These are phyloP conservation scores for Sipunculus nudus DNA, from an alignment of 2,888 invertebrate species.

Conservation along the genomic window DNA sequence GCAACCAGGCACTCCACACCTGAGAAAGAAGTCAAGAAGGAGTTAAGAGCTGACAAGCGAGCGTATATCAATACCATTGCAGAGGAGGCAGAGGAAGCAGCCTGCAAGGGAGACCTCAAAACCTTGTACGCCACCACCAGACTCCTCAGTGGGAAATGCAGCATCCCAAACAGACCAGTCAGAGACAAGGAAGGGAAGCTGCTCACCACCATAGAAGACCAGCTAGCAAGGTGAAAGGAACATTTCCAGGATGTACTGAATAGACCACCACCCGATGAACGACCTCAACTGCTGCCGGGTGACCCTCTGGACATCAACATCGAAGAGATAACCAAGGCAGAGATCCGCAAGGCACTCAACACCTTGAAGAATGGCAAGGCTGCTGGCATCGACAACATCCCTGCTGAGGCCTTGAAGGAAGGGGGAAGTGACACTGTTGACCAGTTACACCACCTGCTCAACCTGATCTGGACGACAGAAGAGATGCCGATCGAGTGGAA, in stretches of 20 bases:
- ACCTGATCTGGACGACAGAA: neutral
- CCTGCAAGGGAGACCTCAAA: neutral
- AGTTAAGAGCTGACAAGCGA: neutral
- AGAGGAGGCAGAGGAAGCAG: conserved; percentile 4
- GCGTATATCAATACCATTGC: neutral
- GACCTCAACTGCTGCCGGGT: neutral
- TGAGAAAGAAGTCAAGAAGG: too few relatives aligned
- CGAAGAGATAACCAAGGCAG: neutral
- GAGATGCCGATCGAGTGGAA: conserved; percentile 6
- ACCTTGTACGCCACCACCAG: conserved; percentile 2
- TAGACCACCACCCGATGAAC: neutral
- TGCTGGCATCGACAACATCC: neutral
- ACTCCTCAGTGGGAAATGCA: neutral
- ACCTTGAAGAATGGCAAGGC: conserved; percentile 2
- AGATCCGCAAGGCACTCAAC: neutral
- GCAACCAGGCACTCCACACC: too few relatives aligned
- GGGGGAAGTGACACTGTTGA: neutral
- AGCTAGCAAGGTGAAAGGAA: conserved; percentile 7
- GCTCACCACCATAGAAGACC: neutral
- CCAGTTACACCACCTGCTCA: neutral
- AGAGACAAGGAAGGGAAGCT: conserved; percentile 2
- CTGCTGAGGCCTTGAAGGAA: conserved; percentile 5
- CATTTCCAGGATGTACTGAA: conserved; percentile 3
- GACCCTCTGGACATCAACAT: conserved; percentile 2
- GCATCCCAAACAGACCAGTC: neutral